Evolutionary conservation across 2,113 vertebrate genomes (phyloP), one percentile per base, ranked within the genome.

Genomic region (Hemichromis elongatus): DNA sequence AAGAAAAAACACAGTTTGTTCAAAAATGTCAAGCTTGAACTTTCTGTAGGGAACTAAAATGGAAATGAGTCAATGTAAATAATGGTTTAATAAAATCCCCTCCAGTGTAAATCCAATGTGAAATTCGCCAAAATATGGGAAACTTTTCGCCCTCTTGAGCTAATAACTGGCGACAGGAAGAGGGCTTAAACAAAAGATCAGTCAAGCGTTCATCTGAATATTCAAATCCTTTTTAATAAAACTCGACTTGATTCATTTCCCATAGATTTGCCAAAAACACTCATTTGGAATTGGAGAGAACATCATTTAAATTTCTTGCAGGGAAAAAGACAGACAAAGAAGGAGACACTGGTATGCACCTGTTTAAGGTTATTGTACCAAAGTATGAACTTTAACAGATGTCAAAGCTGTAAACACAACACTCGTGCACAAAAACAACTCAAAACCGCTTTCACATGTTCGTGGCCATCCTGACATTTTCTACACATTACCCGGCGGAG

Each of bases 181-280:
- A 94, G 93, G 92, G 95, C 95, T 96, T 95, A 96, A 95, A 96
- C 95, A 96, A 96, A 96, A 96, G 95, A 96, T 96, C 95, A 95
- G 93, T 95, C 95, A 94, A 94, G 94, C 94, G 95, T 96, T 96
- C 93, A 96, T 96, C 95, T 96, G 95, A 96, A 96, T 96, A 96
- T 96, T 96, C 94, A 95, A 96, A 96, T 95, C 93, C 93, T 90
- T 94, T 96, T 95, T 96, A 96, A 95, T 95, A 95, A 95, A 96
- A 95, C 90, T 89, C 86, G 55, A 92, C 94, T 92, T 93, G 92
- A 95, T 95, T 95, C 89, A 92, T 95, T 95, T 95, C 92, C 91
- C 92, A 88, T 93, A 93, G 94, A 93, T 93, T 94, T 92, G 91
- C 85, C 90, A 93, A 92, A 95, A 95, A 93, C 84, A 87, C 86